Evolutionary conservation across 2,888 invertebrate species (phyloP).

Genomic region (Lasioglossum figueresi): DNA sequence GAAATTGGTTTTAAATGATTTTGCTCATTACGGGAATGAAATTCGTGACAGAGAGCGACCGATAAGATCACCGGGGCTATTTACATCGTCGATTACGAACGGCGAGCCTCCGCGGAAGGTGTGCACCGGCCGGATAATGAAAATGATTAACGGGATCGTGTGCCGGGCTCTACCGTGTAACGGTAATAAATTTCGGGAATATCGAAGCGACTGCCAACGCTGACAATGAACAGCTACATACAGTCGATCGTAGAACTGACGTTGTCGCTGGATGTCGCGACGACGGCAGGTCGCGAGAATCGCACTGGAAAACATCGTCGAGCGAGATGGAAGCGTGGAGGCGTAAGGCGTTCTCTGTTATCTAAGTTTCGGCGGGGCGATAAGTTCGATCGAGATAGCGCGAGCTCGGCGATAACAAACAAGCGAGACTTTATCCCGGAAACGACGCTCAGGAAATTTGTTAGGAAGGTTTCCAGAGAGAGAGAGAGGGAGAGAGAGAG

Average conservation of each 20-base stretch:
- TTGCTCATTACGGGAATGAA: background rate
- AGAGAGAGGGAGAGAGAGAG: background rate
- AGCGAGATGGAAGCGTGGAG: background rate
- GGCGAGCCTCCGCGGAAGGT: background rate
- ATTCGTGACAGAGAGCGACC: conserved; percentile 2
- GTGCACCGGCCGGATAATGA: background rate
- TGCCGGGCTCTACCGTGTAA: conserved; percentile 10
- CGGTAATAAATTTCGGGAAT: conserved; percentile 32
- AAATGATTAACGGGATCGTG: conserved; percentile 46
- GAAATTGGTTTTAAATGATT: conserved; percentile 13
- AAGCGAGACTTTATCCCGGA: conserved; percentile 27
- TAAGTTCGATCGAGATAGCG: conserved; percentile 64
- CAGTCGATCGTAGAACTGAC: background rate
- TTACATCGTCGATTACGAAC: conserved; percentile 25
- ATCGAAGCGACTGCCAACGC: background rate
- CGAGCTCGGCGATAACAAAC: conserved; percentile 33
- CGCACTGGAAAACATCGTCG: background rate
- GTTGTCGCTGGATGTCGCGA: background rate
- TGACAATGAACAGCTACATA: background rate
- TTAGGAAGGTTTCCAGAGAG: conserved; percentile 11
- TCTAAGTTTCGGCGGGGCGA: conserved; percentile 47
- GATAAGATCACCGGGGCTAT: conserved; percentile 27
- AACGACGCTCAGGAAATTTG: conserved; percentile 23
- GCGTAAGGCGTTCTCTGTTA: conserved; percentile 25
- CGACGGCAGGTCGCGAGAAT: background rate